A percentile compares a stretch with the other conserved stretches of the same genome.
phyloP scores from a whole-genome alignment of 2,113 vertebrate genomes.

The Sula dactylatra region DNA sequence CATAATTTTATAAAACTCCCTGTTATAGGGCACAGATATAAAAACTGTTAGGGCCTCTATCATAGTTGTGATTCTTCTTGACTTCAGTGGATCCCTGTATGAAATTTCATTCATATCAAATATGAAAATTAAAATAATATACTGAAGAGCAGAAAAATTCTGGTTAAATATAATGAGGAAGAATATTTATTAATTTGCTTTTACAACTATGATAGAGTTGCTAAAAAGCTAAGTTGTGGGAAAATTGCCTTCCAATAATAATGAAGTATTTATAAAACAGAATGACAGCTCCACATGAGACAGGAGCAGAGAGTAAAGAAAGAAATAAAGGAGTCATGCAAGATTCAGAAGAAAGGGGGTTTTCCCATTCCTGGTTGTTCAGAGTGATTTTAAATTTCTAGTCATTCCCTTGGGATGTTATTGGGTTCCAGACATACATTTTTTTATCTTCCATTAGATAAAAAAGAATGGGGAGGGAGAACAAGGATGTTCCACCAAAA shows the following conservation, averaged over 20 bases:
- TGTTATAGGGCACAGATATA: background rate
- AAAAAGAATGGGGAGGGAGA: background rate
- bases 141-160: background rate
- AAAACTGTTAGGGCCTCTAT: background rate
- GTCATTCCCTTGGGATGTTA: background rate
- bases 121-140: background rate
- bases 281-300: background rate
- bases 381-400: background rate
- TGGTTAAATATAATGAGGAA: background rate
- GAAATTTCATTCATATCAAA: background rate
- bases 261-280: background rate
- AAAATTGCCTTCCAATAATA: background rate
- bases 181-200: background rate
- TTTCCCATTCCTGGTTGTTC: background rate
- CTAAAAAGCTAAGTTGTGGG: background rate
- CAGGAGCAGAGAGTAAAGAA: background rate
- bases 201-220: background rate
- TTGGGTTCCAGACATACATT: background rate
- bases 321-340: background rate
- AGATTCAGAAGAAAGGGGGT: background rate
- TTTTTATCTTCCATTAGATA: background rate
- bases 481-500: background rate
- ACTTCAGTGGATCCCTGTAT: background rate
- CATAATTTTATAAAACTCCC: background rate
- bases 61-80: background rate